Conservation (phyloP, 2,797 vertebrate genomes). For the Yasuhikotakia modesta region DNA sequence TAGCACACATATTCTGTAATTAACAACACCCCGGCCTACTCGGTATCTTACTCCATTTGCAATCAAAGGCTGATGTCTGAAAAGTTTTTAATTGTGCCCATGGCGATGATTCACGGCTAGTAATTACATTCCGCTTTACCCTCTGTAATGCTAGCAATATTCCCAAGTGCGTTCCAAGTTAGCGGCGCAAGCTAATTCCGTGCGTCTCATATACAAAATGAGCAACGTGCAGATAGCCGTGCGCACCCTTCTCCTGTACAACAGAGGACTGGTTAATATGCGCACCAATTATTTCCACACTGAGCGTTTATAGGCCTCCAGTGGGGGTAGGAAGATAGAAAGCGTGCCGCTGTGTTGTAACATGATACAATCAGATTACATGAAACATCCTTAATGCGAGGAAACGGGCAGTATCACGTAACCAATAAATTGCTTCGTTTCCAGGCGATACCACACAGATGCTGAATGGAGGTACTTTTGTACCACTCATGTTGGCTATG, state of each 20-base stretch:
- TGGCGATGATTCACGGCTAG: slow-evolving; percentile 97
- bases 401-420: slow-evolving; percentile 50
- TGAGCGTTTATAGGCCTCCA: slow-evolving; percentile 86
- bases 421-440: slow-evolving; percentile 59
- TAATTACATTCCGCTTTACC: slow-evolving; percentile 93
- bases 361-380: slow-evolving; percentile 55
- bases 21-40: slow-evolving; percentile 87
- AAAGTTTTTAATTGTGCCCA: slow-evolving; percentile 97
- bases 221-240: slow-evolving; percentile 83
- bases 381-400: slow-evolving; percentile 58
- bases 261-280: slow-evolving; percentile 94
- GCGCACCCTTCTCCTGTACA: slow-evolving; percentile 85
- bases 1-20: slow-evolving; percentile 85
- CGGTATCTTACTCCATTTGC: slow-evolving; percentile 94
- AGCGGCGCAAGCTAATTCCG: slow-evolving; percentile 94
- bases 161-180: slow-evolving; percentile 90
- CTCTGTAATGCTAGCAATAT: slow-evolving; percentile 87
- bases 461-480: slow-evolving; percentile 46
- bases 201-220: slow-evolving; percentile 85
- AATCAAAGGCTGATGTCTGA: slow-evolving; percentile 92
- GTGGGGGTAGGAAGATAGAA: slow-evolving; percentile 73
- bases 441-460: slow-evolving; percentile 66
- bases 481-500: slow-evolving; percentile 28
- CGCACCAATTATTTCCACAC: slow-evolving; percentile 90
- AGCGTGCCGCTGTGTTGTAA: slow-evolving; percentile 50